Base-by-base conservation (phyloP, 2,797 vertebrate species). In the Furcifer pardalis region DNA sequence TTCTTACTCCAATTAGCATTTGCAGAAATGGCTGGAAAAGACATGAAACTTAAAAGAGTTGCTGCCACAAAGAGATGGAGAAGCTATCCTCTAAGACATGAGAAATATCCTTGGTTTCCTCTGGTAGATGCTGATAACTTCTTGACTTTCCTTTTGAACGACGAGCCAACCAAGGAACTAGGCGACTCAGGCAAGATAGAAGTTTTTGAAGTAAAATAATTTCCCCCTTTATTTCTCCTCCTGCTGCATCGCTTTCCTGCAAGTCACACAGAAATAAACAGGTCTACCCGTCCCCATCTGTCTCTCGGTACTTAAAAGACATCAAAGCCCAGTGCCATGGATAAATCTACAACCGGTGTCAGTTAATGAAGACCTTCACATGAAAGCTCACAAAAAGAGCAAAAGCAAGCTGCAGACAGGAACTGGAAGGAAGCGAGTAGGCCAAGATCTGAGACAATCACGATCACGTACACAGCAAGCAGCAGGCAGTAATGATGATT, bases 401-500 rank as follows among this genome's bases (percentile, higher is more conserved):
- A 92, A 87, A 92, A 30, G 87, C 90, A 74, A 88, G 90, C 91
- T 46, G 89, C 91, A 91, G 93, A 91, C 93, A 91, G 91, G 86
- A 91, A 92, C 87, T 88, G 92, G 91, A 92, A 87, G 56, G 75
- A 89, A 83, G 92, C 84, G 91, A 91, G 91, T 86, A 84, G 68
- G 88, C 92, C 91, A 92, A 92, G 93, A 94, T 91, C 91, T 12
- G 68, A 92, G 94, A 89, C 90, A 2, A 32, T 59, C 86, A 87
- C 84, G 90, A 88, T 44, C 91, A 88, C 87, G 83, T 89, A 90
- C 86, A 83, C 35, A 66, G 89, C 81, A 86, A 89, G 83, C 87
- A 93, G 93, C 91, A 94, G 93, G 93, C 77, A 92, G 91, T 84
- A 90, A 90, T 89, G 92, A 92, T 90, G 89, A 94, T 96, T 93